Evolutionary conservation across 2,888 invertebrate species (phyloP), one percentile per base, ranked within the genome.

Genomic region (Syrphus vitripennis): DNA sequence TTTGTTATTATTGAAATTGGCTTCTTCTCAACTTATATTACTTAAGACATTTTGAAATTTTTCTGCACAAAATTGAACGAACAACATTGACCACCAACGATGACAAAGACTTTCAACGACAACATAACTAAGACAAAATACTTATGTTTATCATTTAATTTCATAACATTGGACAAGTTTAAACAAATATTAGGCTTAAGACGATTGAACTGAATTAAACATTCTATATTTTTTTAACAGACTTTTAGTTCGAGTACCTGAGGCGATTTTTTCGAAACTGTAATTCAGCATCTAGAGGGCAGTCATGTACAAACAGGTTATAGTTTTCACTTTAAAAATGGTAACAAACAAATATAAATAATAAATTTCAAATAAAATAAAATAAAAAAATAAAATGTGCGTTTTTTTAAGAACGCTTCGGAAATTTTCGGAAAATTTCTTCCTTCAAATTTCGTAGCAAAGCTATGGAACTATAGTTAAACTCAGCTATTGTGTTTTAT

Each of bases 251-350:
- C 89, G 89, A 89, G 6, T 92, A 92, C 92, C 92, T 92, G 91
- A 92, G 92, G 89, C 91, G 91, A 89, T 90, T 90, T 89, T 91
- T 92, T 90, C 90, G 90, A 90, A 90, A 92, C 88, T 89, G 90
- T 89, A 92, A 90, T 89, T 92, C 92, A 89, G 92, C 92, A 88
- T 92, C 92, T 89, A 92, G 90, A 83, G 92, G 92, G 89, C 92
- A 92, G 88, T 92, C 92, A 88, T 92, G 90, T 87, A 92, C 90
- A 89, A 90, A 89, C 87, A 92, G 90, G 88, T 90, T 91, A 90
- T 91, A 92, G 89, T 91, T 91, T 88, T 88, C 92, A 90, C 92
- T 92, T 86, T 57, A 65, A 57, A 48, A 65, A 65, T 34, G 2
- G 21, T 24, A 40, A n/a, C 24, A 40, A 21, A n/a, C 3, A 31